These are phyloP conservation scores for Notiomystis cincta DNA, from an alignment of 2,113 vertebrate species.

Conservation along the genomic window DNA sequence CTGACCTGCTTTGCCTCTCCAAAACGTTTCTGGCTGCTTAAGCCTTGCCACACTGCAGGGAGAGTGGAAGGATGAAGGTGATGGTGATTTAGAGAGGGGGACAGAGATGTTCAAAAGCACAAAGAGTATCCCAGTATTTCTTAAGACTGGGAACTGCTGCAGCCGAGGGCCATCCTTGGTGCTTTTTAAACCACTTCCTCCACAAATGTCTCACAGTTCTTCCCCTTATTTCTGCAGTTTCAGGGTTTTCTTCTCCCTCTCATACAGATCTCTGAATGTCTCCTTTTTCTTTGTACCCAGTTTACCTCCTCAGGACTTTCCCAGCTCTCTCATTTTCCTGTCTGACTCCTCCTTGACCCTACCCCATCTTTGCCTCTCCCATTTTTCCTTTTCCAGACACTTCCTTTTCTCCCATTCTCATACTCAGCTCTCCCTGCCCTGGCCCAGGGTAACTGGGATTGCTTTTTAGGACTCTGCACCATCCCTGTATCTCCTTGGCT, in stretches of 20 bases:
- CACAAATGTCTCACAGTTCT: background rate
- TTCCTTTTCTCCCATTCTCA: rapidly evolving
- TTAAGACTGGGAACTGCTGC: background rate
- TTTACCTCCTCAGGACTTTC: background rate
- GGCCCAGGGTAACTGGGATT: background rate
- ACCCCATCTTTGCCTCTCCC: background rate
- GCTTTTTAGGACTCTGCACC: background rate
- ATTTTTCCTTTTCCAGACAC: background rate
- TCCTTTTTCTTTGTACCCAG: background rate
- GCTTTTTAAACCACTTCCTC: conserved; percentile 3
- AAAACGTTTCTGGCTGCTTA: background rate
- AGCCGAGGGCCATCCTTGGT: background rate
- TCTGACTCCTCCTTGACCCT: background rate
- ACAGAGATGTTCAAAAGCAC: background rate
- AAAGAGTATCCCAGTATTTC: background rate
- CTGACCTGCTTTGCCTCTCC: background rate
- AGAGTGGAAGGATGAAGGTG: background rate
- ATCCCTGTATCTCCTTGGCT: background rate
- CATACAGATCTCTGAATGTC: background rate
- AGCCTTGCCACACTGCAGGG: background rate
- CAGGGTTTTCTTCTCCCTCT: background rate
- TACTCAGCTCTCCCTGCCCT: background rate
- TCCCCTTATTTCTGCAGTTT: conserved; percentile 16
- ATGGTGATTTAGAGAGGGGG: rapidly evolving
- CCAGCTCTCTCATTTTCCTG: background rate